Conservation (phyloP, 2,113 vertebrate species). For the Bubo blakistoni region DNA sequence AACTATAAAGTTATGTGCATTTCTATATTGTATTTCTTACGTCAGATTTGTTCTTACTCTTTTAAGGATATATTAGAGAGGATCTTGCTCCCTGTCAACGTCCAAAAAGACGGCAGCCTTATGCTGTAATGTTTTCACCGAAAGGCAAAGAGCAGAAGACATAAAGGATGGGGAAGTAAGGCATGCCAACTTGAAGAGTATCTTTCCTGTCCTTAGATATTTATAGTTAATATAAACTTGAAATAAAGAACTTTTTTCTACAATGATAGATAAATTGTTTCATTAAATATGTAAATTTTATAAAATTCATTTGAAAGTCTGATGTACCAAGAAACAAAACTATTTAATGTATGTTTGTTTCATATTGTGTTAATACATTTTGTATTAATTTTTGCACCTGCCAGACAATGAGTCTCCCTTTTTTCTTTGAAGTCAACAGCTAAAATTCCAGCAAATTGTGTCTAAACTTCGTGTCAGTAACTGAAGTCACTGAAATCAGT, state of each 20-base stretch:
- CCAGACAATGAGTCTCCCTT: not conserved
- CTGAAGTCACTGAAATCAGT: not conserved
- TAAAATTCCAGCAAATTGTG: not conserved
- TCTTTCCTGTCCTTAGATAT: conserved; percentile 58
- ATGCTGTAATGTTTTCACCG: conserved; percentile 86
- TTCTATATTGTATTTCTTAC: not conserved
- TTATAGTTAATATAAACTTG: conserved; percentile 73
- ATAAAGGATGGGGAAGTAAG: conserved; percentile 39
- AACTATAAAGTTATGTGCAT: not conserved
- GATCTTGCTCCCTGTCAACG: conserved; percentile 81
- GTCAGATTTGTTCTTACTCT: not conserved
- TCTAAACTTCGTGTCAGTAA: not conserved
- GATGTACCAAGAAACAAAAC: conserved; percentile 2
- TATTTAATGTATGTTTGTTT: conserved; percentile 72
- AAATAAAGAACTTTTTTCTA: conserved; percentile 45
- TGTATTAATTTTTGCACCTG: conserved; percentile 68
- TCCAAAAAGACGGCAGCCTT: conserved; percentile 85
- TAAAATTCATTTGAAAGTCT: conserved; percentile 16
- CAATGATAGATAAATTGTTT: not conserved
- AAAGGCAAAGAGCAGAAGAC: conserved; percentile 82
- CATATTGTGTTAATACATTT: conserved; percentile 56
- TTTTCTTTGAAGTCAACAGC: not conserved
- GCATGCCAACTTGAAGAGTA: not conserved
- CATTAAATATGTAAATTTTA: conserved; percentile 42
- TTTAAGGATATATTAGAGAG: conserved; percentile 91